Base-by-base conservation (phyloP, 2,113 vertebrate species). In the Cyprinus carpio region DNA sequence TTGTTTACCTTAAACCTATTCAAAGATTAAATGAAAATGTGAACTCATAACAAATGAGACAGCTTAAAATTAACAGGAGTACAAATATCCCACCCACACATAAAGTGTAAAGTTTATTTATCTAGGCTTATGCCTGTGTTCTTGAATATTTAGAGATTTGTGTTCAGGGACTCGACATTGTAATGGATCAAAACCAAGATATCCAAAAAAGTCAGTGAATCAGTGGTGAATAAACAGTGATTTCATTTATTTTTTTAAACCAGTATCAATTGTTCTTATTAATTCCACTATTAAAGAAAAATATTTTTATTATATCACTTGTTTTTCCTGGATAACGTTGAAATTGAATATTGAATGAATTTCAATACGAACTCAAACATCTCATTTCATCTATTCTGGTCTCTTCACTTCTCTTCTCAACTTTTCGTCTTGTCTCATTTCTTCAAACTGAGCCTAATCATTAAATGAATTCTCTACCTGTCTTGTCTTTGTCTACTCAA, bases 1-100 rank as follows among this genome's bases (percentile, higher is more conserved):
- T 46, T 54, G 74, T 75, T 75, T 75, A 75, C 46, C 74, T 29
- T 75, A 12, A 51, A 27, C 43, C 46, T n/a, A 6, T 43, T 75
- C 25, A 29, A 49, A 25, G 74, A 75, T 75, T 75, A 29, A 18
- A 49, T 51, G n/a, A 75, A 46, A 75, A 75, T 29, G 43, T 75
- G n/a, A 75, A 18, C 43, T 75, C 43, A 51, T 75, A 49, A 18
- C 72, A 49, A 81, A 43, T 20, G 60, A 81, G 23, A 60, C 34
- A 16, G 37, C 58, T 65, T 65, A 27, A 65, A 64, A 64, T 13
- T 12, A 64, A 29, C 43, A 49, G 72, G 23, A 75, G 74, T 27
- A 25, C 54, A 60, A 37, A 58, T 40, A 58, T 60, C 29, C 58
- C 37, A 64, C 34, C 77, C 6, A 80, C 12, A 37, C 34, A 25